phyloP scores from a whole-genome alignment of 2,113 vertebrate genomes.

The Ameiurus melas region DNA sequence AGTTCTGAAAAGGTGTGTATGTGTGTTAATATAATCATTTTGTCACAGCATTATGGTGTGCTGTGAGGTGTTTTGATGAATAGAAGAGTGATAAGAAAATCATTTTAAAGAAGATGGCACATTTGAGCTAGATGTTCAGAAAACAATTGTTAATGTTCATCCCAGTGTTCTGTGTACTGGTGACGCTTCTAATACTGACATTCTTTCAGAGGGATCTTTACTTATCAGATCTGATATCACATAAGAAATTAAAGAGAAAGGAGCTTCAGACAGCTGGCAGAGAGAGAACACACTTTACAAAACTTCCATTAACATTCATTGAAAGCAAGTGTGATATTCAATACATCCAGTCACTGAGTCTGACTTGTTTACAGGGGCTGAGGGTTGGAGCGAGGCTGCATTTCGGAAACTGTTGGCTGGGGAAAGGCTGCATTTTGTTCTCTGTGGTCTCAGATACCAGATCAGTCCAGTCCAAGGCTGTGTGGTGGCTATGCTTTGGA shows the following conservation, averaged over 20 bases:
- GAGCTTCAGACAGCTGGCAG: not conserved
- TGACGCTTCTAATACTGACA: conserved; percentile 18
- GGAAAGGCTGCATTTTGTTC: conserved; percentile 15
- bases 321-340: not conserved
- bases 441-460: conserved; percentile 21
- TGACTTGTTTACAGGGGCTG: not conserved
- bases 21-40: not conserved
- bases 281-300: not conserved
- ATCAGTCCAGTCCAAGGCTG: conserved; percentile 9
- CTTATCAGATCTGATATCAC: conserved; percentile 12
- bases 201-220: conserved; percentile 16
- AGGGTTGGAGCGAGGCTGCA: not conserved
- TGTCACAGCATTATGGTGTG: not conserved
- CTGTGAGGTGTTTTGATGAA: conserved; percentile 9
- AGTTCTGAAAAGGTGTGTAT: not conserved
- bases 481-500: conserved; percentile 10
- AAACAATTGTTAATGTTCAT: conserved; percentile 24
- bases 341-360: not conserved
- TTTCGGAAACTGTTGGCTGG: not conserved
- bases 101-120: conserved; percentile 1
- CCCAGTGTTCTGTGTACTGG: not conserved
- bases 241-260: not conserved
- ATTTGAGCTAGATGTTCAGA: not conserved
- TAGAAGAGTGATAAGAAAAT: not conserved
- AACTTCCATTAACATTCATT: not conserved